A percentile compares a stretch with the other conserved stretches of the same genome.
Evolutionary conservation across 2,797 vertebrate species (phyloP).

Genomic region (Dipus sagitta): DNA sequence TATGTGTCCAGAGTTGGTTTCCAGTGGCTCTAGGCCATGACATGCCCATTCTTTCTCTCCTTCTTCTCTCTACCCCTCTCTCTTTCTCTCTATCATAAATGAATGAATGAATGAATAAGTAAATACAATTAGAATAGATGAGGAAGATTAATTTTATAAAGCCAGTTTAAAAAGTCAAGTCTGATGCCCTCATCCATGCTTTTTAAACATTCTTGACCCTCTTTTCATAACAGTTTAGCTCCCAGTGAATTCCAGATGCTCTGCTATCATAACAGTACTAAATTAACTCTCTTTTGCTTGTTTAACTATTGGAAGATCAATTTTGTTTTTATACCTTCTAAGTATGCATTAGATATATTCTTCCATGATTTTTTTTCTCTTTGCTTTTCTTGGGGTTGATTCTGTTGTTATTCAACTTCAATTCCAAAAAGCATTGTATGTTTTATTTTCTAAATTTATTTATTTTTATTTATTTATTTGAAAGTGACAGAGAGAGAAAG

Average conservation of each 20-base stretch:
- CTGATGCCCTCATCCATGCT: background rate
- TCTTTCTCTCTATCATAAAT: no score
- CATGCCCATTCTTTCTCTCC: no score
- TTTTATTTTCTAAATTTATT: no score
- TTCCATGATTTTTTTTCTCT: background rate
- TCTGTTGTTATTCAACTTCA: background rate
- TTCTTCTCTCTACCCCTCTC: no score
- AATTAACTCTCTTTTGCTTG: background rate
- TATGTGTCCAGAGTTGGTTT: no score
- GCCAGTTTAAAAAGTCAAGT: background rate
- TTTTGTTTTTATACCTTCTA: background rate
- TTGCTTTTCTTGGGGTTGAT: rapidly evolving
- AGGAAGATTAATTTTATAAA: background rate
- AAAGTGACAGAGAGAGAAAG: no score
- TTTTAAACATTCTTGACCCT: background rate
- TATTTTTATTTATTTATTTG: no score
- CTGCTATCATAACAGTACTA: background rate
- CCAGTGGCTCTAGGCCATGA: no score
- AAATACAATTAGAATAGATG: no score
- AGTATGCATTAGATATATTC: background rate
- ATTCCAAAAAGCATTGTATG: background rate
- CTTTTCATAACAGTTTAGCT: background rate
- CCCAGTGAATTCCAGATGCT: background rate
- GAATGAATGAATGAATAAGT: no score
- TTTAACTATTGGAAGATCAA: background rate